Conservation (phyloP, 2,113 vertebrate species). For the Hippocampus zosterae region DNA sequence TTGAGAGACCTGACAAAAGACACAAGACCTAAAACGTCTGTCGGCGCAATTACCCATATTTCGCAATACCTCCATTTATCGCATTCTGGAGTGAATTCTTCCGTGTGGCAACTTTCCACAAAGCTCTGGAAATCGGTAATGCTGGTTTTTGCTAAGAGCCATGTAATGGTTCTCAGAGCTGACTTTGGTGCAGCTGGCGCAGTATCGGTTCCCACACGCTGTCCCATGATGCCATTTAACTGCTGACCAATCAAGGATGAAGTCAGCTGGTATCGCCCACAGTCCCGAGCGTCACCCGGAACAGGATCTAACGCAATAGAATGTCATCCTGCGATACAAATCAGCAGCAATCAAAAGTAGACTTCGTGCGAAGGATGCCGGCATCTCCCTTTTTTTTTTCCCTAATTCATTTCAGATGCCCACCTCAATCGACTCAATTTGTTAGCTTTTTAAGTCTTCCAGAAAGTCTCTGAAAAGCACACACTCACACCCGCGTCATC, state of each 20-base stretch:
- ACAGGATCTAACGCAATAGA: not conserved
- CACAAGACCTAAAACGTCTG: too few relatives aligned
- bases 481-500: conserved; percentile 6
- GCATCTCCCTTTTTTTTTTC: not conserved
- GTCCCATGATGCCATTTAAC: not conserved
- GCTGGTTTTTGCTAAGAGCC: too few relatives aligned
- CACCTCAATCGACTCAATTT: conserved; percentile 14
- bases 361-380: not conserved
- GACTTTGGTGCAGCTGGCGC: not conserved
- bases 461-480: conserved; percentile 22
- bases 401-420: conserved; percentile 14
- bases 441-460: not conserved
- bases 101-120: not conserved
- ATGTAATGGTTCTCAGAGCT: too few relatives aligned
- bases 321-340: not conserved
- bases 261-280: not conserved
- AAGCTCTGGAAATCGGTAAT: not conserved
- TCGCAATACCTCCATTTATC: too few relatives aligned
- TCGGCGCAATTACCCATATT: too few relatives aligned
- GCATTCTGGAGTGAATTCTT: not conserved
- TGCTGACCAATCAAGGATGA: too few relatives aligned
- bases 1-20: too few relatives aligned
- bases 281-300: not conserved
- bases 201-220: not conserved
- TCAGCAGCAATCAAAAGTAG: not conserved